Conservation (phyloP, 2,797 vertebrate genomes). For the Darevskia mixta region DNA sequence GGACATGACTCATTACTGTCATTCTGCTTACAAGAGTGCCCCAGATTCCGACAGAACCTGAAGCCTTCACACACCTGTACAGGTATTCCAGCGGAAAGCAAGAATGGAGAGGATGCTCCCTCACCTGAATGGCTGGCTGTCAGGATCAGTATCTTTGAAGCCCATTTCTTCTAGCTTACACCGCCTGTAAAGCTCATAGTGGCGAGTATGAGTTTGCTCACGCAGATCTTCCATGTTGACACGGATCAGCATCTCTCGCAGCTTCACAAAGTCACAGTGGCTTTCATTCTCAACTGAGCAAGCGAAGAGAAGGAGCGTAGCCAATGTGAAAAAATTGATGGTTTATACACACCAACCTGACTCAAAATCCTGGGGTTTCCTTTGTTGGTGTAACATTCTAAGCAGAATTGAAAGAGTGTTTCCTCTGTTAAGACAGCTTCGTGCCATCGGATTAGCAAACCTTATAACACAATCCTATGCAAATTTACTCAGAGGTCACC, state of each 20-base stretch:
- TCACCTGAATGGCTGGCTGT: constrained; percentile 97
- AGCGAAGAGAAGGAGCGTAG: not conserved
- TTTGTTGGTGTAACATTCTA: not conserved
- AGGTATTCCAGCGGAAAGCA: fast-evolving
- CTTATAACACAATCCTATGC: not conserved
- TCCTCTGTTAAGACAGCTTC: not conserved
- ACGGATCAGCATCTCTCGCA: constrained; percentile 96
- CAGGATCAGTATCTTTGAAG: constrained; percentile 96
- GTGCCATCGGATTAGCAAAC: not conserved
- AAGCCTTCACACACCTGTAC: fast-evolving
- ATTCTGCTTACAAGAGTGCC: not conserved
- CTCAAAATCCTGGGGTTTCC: not conserved
- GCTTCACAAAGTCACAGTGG: constrained; percentile 98
- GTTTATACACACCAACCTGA: not conserved
- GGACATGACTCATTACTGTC: too few species aligned
- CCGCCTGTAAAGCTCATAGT: constrained; percentile 96
- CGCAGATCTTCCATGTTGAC: constrained; percentile 99
- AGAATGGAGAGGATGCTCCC: fast-evolving
- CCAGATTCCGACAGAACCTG: not conserved
- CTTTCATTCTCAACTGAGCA: constrained; percentile 94
- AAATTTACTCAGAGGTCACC: not conserved
- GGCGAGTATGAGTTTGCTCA: constrained; percentile 96
- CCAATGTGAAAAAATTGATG: not conserved
- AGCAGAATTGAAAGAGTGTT: not conserved
- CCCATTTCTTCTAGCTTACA: constrained; percentile 99